Evolutionary conservation across 2,888 invertebrate genomes (phyloP).

Genomic region (Apamea anceps): DNA sequence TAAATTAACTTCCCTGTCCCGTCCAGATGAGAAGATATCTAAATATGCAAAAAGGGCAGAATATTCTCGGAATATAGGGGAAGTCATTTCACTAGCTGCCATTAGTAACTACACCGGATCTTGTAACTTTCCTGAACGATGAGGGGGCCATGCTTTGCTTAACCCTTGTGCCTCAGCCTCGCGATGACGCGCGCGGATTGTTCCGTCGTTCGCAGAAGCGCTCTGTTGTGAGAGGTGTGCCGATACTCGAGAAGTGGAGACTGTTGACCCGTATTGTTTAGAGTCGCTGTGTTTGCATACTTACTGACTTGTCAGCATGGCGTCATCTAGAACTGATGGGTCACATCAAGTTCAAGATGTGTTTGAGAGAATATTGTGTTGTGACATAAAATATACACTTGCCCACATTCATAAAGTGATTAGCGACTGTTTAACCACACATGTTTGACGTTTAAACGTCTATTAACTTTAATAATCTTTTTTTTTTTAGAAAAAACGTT

Average conservation of each 20-base stretch:
- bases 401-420: too few relatives aligned
- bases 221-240: conserved; percentile 32
- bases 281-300: conserved; percentile 44
- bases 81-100: background rate
- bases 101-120: too few relatives aligned
- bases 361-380: background rate
- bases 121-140: background rate
- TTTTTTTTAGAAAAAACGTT: too few relatives aligned
- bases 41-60: background rate
- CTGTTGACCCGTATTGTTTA: conserved; percentile 61
- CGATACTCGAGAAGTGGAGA: conserved; percentile 29
- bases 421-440: too few relatives aligned
- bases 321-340: conserved; percentile 9
- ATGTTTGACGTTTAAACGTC: too few relatives aligned
- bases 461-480: too few relatives aligned
- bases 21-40: background rate
- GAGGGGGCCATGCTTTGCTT: background rate
- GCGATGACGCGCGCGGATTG: conserved; percentile 26
- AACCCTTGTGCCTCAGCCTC: background rate
- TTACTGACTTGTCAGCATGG: conserved; percentile 1
- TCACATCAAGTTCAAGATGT: background rate
- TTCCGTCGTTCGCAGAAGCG: conserved; percentile 49
- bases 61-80: too few relatives aligned
- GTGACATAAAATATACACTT: background rate
- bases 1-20: background rate